phyloP scores from a whole-genome alignment of 2,797 vertebrate genomes.

The Acanthopagrus latus region DNA sequence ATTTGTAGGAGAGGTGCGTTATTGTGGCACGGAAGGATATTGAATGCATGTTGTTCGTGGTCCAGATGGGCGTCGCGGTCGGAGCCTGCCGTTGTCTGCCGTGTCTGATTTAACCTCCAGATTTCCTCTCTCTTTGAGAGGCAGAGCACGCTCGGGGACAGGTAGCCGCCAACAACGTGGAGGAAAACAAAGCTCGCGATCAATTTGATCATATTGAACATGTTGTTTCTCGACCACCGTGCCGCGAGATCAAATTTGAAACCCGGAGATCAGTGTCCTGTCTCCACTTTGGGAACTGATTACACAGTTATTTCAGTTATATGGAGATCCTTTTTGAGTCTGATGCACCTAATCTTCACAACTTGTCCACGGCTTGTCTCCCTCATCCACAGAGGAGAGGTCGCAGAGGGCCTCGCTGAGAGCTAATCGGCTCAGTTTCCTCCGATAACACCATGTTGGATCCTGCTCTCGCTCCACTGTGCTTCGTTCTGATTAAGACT shows the following conservation, averaged over 20 bases:
- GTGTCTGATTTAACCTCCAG: conserved; percentile 8
- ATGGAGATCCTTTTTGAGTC: conserved; percentile 50
- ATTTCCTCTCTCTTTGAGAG: background rate
- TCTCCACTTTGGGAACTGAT: conserved; percentile 47
- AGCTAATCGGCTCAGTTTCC: conserved; percentile 57
- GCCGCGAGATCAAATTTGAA: conserved; percentile 13
- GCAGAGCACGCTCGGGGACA: background rate
- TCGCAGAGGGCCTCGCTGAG: conserved; percentile 34
- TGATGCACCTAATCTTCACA: conserved; percentile 42
- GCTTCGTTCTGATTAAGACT: conserved; percentile 38
- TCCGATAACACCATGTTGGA: conserved; percentile 45
- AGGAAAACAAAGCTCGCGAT: background rate
- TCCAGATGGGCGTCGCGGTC: background rate
- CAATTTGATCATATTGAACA: background rate
- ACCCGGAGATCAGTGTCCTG: background rate
- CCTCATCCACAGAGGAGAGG: conserved; percentile 40
- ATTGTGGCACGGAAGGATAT: background rate
- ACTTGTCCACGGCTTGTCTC: conserved; percentile 54
- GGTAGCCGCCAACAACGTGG: background rate
- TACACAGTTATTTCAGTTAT: conserved; percentile 53
- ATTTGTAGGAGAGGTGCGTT: background rate
- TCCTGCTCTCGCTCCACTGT: conserved; percentile 20
- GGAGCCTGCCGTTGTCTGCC: background rate
- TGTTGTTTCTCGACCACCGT: background rate
- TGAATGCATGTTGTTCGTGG: background rate